phyloP scores from a whole-genome alignment of 2,888 invertebrate genomes.

The Ophioninae sp. region DNA sequence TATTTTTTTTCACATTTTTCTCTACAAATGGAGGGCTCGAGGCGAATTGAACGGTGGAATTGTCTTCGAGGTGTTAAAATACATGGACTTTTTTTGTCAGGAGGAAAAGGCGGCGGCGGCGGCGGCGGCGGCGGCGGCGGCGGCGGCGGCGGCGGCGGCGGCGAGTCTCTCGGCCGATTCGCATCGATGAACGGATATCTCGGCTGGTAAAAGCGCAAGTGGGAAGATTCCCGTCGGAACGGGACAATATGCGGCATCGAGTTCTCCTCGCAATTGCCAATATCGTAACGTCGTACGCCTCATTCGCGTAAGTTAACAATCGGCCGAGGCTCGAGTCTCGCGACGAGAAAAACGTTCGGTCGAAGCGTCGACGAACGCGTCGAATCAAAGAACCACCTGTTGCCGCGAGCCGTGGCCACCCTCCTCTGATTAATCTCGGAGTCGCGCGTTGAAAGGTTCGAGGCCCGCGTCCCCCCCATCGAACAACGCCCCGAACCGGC shows the following conservation, averaged over 20 bases:
- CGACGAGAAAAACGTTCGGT: too few species aligned
- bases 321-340: too few species aligned
- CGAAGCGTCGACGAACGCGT: too few species aligned
- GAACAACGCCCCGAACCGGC: too few species aligned
- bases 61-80: too few species aligned
- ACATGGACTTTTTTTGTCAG: constrained; percentile 51
- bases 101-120: constrained; percentile 51
- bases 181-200: constrained; percentile 70
- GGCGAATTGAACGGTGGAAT: neutral
- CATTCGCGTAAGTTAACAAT: constrained; percentile 75
- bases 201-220: constrained; percentile 52
- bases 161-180: constrained; percentile 58
- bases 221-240: constrained; percentile 66
- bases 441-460: neutral
- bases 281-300: constrained; percentile 73
- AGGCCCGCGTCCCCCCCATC: too few species aligned
- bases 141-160: too few species aligned
- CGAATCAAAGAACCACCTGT: too few species aligned
- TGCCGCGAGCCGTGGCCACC: too few species aligned
- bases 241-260: constrained; percentile 74
- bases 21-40: neutral
- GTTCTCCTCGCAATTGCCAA: constrained; percentile 73
- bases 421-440: too few species aligned
- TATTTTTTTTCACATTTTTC: too few species aligned
- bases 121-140: too few species aligned